phyloP scores from a whole-genome alignment of 2,113 vertebrate genomes.

The Gambusia holbrooki region DNA sequence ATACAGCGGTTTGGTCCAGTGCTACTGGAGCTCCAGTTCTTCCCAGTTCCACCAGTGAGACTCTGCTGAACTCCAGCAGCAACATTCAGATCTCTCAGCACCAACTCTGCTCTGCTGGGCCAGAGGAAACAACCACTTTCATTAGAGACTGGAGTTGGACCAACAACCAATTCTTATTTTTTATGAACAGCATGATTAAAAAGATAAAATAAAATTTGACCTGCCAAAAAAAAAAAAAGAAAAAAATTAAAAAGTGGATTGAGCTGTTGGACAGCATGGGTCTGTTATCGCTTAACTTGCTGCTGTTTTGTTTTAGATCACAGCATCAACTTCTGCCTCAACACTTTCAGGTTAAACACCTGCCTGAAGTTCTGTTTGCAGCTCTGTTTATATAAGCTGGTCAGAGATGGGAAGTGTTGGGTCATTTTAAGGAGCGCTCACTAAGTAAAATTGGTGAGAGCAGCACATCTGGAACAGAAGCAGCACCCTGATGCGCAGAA shows the following conservation, averaged over 20 bases:
- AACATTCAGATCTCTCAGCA: neutral
- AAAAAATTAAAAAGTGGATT: neutral
- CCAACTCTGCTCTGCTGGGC: neutral
- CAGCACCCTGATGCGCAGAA: too few species aligned
- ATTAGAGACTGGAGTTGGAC: neutral
- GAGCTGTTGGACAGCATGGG: neutral
- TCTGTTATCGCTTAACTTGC: neutral
- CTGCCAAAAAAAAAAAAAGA: neutral
- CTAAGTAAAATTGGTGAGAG: too few species aligned
- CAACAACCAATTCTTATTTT: neutral
- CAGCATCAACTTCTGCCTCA: too few species aligned
- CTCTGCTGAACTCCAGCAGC: too few species aligned
- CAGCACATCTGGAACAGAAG: too few species aligned
- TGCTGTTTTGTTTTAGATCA: neutral
- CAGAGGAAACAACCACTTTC: neutral
- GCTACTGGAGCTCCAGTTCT: neutral
- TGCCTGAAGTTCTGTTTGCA: neutral
- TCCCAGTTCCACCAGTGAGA: neutral
- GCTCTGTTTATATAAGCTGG: neutral
- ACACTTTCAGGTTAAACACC: too few species aligned
- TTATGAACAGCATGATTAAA: neutral
- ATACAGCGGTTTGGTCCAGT: too few species aligned
- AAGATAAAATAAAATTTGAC: neutral
- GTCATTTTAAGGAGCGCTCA: too few species aligned
- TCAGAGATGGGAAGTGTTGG: neutral